Base-by-base conservation (phyloP, 2,888 invertebrate genomes). In the Netelia inedita region DNA sequence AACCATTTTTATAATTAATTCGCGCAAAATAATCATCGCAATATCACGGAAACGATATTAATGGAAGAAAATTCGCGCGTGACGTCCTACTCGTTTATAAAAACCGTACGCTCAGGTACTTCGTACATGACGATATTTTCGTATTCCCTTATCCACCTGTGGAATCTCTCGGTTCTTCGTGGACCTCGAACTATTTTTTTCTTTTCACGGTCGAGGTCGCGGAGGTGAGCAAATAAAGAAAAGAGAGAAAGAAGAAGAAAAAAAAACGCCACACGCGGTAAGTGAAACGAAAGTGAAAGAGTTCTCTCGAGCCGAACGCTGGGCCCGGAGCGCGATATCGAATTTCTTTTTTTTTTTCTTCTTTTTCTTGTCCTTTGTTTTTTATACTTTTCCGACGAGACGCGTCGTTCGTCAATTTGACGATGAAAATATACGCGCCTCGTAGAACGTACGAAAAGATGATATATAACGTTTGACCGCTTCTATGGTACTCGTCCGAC, bases 281-380 rank as follows among this genome's bases (percentile, higher is more conserved):
- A 50, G 16, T 68, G 79, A 79, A 83, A 79, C 74, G 83, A 83
- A 73, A 83, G 82, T 78, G 61, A 73, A 59, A 57, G 19, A 46
- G 63, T 9, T 50, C 55, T 72, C 55, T 78, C 61, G 53, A 78
- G 73, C 78, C 23, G 73, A 78, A 82, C 43, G 75, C 78, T n/a
- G 23, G 35, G 46, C 35, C 78, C 5, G 61, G 41, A 55, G 57
- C 78, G 41, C 43, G 61, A 79, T 50, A 46, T 23, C 50, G 69
- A 79, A 79, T 69, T 83, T 83, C 73, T 83, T 83, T 73, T 41
- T 68, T 72, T 35, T 41, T 23, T 14, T 11, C 10, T 35, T 43
- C 28, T 28, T 66, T 16, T 23, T 46, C 11, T 46, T 14, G 0
- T 14, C 0, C 11, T 14, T 6, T 35, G 5, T 35, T 35, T 5